phyloP scores from a whole-genome alignment of 2,888 invertebrate genomes.

The Adelognathus sp. region DNA sequence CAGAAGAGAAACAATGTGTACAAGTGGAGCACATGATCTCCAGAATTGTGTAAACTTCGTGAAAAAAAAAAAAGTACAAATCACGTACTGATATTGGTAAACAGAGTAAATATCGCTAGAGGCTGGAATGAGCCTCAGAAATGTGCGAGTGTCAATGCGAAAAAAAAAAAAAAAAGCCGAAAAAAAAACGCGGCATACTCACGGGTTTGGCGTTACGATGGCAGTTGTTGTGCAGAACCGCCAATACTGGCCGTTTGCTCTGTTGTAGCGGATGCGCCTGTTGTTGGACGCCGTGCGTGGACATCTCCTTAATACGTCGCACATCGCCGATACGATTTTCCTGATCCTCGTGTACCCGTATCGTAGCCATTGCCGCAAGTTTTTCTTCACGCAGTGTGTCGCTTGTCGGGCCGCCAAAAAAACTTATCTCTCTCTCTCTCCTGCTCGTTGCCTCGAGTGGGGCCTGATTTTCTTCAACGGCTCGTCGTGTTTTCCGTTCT shows the following conservation, averaged over 20 bases:
- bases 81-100: no score
- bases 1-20: no score
- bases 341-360: conserved; percentile 90
- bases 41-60: no score
- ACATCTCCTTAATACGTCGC: conserved; percentile 83
- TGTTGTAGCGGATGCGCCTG: conserved; percentile 62
- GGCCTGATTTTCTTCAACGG: conserved; percentile 16
- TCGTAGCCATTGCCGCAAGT: conserved; percentile 85
- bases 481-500: conserved; percentile 29
- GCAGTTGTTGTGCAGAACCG: conserved; percentile 84
- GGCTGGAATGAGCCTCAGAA: no score
- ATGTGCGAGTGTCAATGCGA: background rate
- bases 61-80: background rate
- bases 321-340: conserved; percentile 85
- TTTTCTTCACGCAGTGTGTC: conserved; percentile 35
- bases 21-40: no score
- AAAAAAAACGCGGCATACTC: conserved; percentile 74
- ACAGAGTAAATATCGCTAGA: no score
- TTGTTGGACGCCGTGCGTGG: conserved; percentile 67
- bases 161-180: background rate
- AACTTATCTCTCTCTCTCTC: background rate
- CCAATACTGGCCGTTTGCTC: conserved; percentile 85
- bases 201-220: conserved; percentile 83
- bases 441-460: background rate
- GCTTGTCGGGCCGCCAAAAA: conserved; percentile 13